Base-by-base conservation (phyloP, 2,888 invertebrate species). In the Trachelus tabidus region DNA sequence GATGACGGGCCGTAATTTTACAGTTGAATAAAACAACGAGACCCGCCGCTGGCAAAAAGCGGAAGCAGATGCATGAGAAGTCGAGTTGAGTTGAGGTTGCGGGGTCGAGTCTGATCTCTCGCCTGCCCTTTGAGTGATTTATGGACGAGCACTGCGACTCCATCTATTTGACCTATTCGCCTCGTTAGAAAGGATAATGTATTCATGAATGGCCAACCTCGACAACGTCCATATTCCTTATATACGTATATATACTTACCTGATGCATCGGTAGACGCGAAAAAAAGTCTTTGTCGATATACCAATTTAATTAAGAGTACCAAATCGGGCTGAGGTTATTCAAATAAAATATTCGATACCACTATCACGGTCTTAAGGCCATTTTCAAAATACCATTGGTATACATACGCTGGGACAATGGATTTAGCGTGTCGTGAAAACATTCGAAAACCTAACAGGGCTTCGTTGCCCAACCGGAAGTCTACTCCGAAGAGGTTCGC, bases 161-260 rank as follows among this genome's bases (percentile, higher is more conserved):
- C 85, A 86, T 87, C 89, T 87, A 87, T 87, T 89, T 89, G 89
- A 88, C 89, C 89, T 88, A 87, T 89, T 89, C 89, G 87, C 87
- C 89, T 89, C 89, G 89, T 89, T 89, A 87, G 84, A 87, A 88
- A 87, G 88, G 87, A 88, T 88, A 89, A 89, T 88, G 87, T 89
- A 89, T 88, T 88, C 88, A 88, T 87, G 89, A 88, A 84, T 82
- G 82, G 84, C 83, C 82, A 81, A 81, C 82, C 83, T 83, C 82
- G 81, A 77, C 80, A 69, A 75, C 77, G 77, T 77, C 75, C 73
- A 73, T 30, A 68, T 56, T 56, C 56, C 9, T 56, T 40, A 6
- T 56, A 9, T 23, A 23, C 15, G 15, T 40, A 15, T 40, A 40
- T 23, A 40, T 15, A 56, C 2, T 6, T 56, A 23, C 23, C 23